Conservation (phyloP, 2,797 vertebrate genomes). For the Lithobates sylvaticus region DNA sequence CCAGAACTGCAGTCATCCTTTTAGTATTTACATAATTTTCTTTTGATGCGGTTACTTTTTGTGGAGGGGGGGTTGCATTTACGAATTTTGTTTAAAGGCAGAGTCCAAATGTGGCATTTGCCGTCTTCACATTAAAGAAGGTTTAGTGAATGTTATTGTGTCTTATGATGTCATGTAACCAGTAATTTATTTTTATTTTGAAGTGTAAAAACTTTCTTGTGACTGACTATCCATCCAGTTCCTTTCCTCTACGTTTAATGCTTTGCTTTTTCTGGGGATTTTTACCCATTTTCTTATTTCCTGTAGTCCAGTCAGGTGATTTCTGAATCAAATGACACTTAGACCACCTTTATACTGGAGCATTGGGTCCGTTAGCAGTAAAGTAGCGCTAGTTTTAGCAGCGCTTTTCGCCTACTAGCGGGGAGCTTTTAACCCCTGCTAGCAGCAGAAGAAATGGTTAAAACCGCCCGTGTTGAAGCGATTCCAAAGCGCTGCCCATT, state of each 20-base stretch:
- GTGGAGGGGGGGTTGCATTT: conserved; percentile 13
- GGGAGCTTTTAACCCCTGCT: too few species aligned
- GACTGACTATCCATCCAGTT: neutral
- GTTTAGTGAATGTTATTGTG: conserved; percentile 24
- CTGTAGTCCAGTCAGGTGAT: conserved; percentile 20
- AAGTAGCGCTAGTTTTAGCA: too few species aligned
- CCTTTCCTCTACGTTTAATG: neutral
- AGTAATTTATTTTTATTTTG: conserved; percentile 51
- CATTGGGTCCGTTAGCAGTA: too few species aligned
- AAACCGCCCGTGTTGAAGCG: too few species aligned
- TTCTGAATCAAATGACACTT: conserved; percentile 14
- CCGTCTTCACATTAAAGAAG: conserved; percentile 35
- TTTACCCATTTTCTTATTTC: neutral
- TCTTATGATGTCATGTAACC: conserved; percentile 38
- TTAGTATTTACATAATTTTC: conserved; percentile 55
- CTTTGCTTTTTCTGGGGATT: neutral
- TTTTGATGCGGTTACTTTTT: conserved; percentile 53
- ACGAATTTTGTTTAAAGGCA: conserved; percentile 37
- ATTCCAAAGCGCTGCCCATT: too few species aligned
- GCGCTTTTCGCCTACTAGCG: too few species aligned
- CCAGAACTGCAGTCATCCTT: conserved; percentile 37
- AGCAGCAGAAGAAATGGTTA: too few species aligned
- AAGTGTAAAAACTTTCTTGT: conserved; percentile 18
- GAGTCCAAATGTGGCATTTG: conserved; percentile 38
- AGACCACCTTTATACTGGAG: too few species aligned